These are phyloP conservation scores for Tenebrosternarchus preto DNA, from an alignment of 2,113 vertebrate species.

Conservation along the genomic window DNA sequence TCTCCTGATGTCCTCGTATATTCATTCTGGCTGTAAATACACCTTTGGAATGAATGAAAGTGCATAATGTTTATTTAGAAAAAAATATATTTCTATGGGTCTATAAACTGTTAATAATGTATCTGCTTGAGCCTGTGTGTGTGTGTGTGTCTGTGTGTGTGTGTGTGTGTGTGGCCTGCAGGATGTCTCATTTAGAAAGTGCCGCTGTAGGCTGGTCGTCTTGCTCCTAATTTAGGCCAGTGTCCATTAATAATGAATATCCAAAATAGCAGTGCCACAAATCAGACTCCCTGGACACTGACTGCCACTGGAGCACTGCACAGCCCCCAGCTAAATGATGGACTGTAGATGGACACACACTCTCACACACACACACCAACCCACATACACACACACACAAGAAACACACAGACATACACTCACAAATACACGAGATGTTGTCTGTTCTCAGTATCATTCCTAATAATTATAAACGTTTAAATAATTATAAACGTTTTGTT, in stretches of 20 bases:
- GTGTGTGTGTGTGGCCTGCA: conserved; percentile 24
- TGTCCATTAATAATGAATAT: conserved; percentile 64
- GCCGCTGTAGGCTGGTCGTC: conserved; percentile 41
- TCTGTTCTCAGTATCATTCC: not conserved
- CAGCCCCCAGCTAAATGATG: conserved; percentile 40
- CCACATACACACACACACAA: conserved; percentile 25
- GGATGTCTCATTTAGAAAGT: conserved; percentile 47
- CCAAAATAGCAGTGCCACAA: conserved; percentile 60
- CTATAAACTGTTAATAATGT: conserved; percentile 6
- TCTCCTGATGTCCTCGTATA: conserved; percentile 19
- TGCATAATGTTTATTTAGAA: conserved; percentile 5
- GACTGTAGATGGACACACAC: conserved; percentile 27
- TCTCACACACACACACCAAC: conserved; percentile 18
- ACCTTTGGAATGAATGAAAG: not conserved
- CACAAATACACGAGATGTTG: not conserved
- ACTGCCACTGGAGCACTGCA: conserved; percentile 44
- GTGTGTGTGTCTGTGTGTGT: not conserved
- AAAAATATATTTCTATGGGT: conserved; percentile 7
- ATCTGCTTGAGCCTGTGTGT: not conserved
- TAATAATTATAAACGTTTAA: conserved; percentile 13
- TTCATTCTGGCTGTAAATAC: conserved; percentile 22
- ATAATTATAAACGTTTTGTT: not conserved
- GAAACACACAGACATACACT: conserved; percentile 12
- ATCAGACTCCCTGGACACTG: conserved; percentile 56
- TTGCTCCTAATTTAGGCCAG: conserved; percentile 56